Base-by-base conservation (phyloP, 2,888 invertebrate genomes). In the Amiota minor region DNA sequence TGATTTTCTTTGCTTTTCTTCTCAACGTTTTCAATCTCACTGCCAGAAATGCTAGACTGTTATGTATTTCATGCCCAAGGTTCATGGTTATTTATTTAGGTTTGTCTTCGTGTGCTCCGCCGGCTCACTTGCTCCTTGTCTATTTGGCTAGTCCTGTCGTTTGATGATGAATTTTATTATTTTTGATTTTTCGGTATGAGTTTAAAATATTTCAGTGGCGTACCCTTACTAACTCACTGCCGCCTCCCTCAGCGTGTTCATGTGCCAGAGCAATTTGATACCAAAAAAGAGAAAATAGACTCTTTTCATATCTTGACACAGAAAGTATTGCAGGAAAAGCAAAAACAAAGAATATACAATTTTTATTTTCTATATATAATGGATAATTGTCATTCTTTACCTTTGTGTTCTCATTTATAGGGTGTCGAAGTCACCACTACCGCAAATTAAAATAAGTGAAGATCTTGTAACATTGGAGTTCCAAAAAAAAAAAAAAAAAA, bases 371-470 rank as follows among this genome's bases (percentile, higher is more conserved):
- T n/a, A 55, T 50, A 50, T 50, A 16, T 55, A 55, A 55, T 55
- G 55, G 18, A 55, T 18, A 16, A n/a, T 55, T 55, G 9, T 55
- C 9, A 3, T 6, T 1, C 2, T 9, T 55, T 2, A 55, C 6
- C 2, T 55, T n/a, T 1, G 12, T 50, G 2, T 2, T n/a, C 50
- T 11, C n/a, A 14, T 50, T 50, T 50, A 49, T 91, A 97, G 96
- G 98, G 97, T 83, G 98, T 98, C 70, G 98, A 98, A 91, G 95
- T 98, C 80, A 93, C 97, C 81, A 97, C 98, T 88, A 93, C 94
- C 80, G 95, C 97, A 71, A 98, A 98, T 90, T n/a, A n/a, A n/a
- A n/a, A 94, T 96, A 77, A 95, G 94, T 50, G 96, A 97, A 84
- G 97, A 98, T 90, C 94, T 96, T 69, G 95, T 98, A 79, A 94